Evolutionary conservation across 2,113 vertebrate genomes (phyloP).

Genomic region (Semicossyphus pulcher): DNA sequence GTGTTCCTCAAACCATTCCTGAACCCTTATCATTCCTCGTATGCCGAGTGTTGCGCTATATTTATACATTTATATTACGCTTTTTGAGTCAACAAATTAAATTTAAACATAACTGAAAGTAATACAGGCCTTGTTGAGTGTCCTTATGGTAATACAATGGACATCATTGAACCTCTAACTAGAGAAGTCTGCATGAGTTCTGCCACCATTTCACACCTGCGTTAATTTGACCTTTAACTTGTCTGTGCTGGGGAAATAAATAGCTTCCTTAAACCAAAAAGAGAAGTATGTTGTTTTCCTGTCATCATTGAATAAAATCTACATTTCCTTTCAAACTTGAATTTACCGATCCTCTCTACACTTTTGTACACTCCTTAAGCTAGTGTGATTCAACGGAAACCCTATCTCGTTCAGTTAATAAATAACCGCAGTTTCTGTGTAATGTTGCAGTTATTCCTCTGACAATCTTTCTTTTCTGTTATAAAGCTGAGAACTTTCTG

Average conservation of each 20-base stretch:
- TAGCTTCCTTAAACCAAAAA: constrained; percentile 34
- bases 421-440: not conserved
- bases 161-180: too few relatives aligned
- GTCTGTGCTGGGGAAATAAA: constrained; percentile 9
- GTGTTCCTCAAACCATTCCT: too few relatives aligned
- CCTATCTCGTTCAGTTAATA: constrained; percentile 14
- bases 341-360: not conserved
- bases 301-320: not conserved
- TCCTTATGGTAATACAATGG: too few relatives aligned
- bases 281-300: constrained; percentile 1
- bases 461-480: not conserved
- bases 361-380: constrained; percentile 8
- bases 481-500: not conserved
- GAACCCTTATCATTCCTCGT: too few relatives aligned
- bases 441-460: not conserved
- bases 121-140: too few relatives aligned
- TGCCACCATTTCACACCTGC: too few relatives aligned
- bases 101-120: too few relatives aligned
- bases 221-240: not conserved
- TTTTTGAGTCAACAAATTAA: too few relatives aligned
- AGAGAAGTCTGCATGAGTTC: too few relatives aligned
- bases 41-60: too few relatives aligned
- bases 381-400: not conserved
- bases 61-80: too few relatives aligned
- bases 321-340: too few relatives aligned